Percentiles rank a stretch among this genome's conserved stretches.
Evolutionary conservation across 2,797 vertebrate genomes (phyloP).

Genomic region (Furcifer pardalis): DNA sequence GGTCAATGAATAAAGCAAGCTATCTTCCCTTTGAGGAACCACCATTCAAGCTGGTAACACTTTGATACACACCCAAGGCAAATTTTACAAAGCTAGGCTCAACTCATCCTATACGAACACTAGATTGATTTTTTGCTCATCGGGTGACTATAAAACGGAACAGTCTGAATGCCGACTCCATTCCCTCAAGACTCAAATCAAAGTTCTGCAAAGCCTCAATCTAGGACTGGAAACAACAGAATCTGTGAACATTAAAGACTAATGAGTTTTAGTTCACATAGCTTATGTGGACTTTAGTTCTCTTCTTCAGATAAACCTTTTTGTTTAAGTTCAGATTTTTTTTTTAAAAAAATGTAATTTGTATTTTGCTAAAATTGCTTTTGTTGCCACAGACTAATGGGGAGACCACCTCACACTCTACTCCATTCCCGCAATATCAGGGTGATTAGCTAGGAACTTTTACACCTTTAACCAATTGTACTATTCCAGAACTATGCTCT

Average conservation of each 20-base stretch:
- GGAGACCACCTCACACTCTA: no score
- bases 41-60: neutral
- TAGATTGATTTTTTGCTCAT: neutral
- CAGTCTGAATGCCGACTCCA: neutral
- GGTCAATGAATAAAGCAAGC: neutral
- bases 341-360: no score
- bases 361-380: no score
- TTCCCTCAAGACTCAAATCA: neutral
- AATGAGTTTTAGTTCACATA: neutral
- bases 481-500: neutral
- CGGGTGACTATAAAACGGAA: neutral
- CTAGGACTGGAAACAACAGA: neutral
- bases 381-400: no score
- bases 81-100: neutral
- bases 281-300: neutral
- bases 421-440: no score
- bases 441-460: neutral
- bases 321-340: neutral
- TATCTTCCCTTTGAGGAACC: neutral
- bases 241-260: neutral
- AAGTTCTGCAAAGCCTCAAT: neutral
- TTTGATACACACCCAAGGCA: constrained; percentile 1
- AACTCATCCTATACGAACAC: neutral
- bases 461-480: neutral
- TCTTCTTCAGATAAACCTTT: neutral